Conservation (phyloP, 1,140 invertebrate genomes). For the Apis laboriosa region DNA sequence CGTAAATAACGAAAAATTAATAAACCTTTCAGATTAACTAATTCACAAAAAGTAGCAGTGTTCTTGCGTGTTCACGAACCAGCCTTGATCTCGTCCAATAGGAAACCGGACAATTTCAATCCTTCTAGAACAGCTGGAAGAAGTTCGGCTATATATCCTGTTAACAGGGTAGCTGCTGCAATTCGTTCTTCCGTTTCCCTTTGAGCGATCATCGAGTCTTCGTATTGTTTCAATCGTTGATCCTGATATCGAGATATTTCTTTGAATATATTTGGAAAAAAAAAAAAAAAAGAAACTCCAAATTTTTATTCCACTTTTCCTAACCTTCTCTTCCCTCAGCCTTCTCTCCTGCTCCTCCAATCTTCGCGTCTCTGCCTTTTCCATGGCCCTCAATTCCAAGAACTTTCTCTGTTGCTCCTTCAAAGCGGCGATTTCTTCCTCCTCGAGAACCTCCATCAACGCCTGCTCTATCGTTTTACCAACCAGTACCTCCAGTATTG, state of each 20-base stretch:
- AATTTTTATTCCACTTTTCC: not conserved
- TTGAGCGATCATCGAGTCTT: constrained; percentile 82
- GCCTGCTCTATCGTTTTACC: constrained; percentile 94
- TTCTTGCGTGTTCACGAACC: constrained; percentile 78
- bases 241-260: constrained; percentile 73
- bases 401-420: constrained; percentile 89
- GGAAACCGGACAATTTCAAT: constrained; percentile 88
- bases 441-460: constrained; percentile 90
- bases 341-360: constrained; percentile 88
- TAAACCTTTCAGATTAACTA: constrained; percentile 48
- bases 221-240: constrained; percentile 82
- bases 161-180: constrained; percentile 89
- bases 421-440: constrained; percentile 88
- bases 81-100: constrained; percentile 86
- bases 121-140: constrained; percentile 91
- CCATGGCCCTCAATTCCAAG: constrained; percentile 88
- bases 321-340: constrained; percentile 83
- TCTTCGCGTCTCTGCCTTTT: constrained; percentile 88
- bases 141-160: constrained; percentile 91
- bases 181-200: constrained; percentile 89
- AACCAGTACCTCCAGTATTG: constrained; percentile 92
- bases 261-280: not conserved
- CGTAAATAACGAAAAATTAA: constrained; percentile 49
- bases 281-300: not conserved
- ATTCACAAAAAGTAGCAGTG: constrained; percentile 55